Conservation (phyloP, 2,797 vertebrate genomes). For the Sphenodon punctatus region DNA sequence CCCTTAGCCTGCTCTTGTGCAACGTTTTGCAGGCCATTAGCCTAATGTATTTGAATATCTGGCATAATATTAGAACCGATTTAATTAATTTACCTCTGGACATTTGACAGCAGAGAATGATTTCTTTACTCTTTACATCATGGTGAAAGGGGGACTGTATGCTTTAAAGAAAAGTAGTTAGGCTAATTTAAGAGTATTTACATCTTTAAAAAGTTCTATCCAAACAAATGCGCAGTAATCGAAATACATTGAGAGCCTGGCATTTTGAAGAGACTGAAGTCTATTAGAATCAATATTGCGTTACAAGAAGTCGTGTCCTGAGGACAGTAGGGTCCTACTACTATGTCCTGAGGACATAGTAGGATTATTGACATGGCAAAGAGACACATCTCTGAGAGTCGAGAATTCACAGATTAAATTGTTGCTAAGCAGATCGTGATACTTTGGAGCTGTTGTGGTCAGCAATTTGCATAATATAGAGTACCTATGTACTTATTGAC, state of each 20-base stretch:
- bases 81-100: conserved; percentile 25
- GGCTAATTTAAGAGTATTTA: conserved; percentile 12
- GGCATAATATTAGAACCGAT: conserved; percentile 33
- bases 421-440: conserved; percentile 11
- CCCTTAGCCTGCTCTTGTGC: conserved; percentile 17
- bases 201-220: not conserved
- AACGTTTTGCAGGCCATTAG: conserved; percentile 25
- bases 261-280: conserved; percentile 12
- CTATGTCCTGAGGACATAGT: too few species aligned
- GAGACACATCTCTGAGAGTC: too few species aligned
- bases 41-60: conserved; percentile 32
- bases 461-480: conserved; percentile 7
- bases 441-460: not conserved
- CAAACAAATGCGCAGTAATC: not conserved
- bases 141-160: not conserved
- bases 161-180: conserved; percentile 4
- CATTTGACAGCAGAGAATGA: conserved; percentile 5
- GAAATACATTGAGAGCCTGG: not conserved
- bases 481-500: not conserved
- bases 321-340: not conserved
- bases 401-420: conserved; percentile 6
- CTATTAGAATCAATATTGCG: not conserved
- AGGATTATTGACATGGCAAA: too few species aligned
- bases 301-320: not conserved
- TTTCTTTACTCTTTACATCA: conserved; percentile 45